Evolutionary conservation across 2,113 vertebrate genomes (phyloP).

Genomic region (Rhynchomys soricoides): DNA sequence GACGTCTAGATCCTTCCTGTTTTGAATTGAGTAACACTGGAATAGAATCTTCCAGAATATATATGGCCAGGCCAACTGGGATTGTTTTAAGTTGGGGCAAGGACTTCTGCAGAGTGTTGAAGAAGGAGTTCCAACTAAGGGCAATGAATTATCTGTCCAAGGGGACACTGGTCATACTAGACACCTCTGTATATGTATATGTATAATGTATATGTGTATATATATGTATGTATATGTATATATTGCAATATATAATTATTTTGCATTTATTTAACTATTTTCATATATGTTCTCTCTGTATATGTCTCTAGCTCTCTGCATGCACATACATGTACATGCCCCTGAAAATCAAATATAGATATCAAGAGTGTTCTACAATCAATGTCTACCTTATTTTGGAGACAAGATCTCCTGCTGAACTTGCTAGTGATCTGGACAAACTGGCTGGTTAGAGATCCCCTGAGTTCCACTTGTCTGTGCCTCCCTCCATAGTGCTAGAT

Average conservation of each 20-base stretch:
- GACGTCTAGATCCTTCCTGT: not conserved
- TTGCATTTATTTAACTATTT: not conserved
- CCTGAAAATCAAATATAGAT: not conserved
- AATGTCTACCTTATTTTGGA: not conserved
- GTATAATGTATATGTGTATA: too few relatives aligned
- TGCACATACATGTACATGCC: not conserved
- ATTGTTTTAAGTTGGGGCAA: accelerated
- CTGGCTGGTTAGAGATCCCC: not conserved
- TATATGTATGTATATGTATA: too few relatives aligned
- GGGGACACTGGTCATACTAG: accelerated
- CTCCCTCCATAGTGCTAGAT: not conserved
- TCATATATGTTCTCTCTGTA: not conserved
- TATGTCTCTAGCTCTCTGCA: not conserved
- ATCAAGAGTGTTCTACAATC: not conserved
- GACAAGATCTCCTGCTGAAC: not conserved
- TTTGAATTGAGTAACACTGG: not conserved
- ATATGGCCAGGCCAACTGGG: accelerated
- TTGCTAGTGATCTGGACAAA: not conserved
- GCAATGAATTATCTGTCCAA: accelerated
- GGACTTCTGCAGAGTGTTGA: accelerated
- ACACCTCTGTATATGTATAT: not conserved
- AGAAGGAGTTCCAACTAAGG: not conserved
- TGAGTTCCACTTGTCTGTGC: not conserved
- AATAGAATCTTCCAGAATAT: accelerated
- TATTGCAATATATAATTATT: not conserved